Percentiles rank a stretch among this genome's conserved stretches.
Conservation (phyloP, 1,140 invertebrate genomes). For the Drosophila subpulchrella region DNA sequence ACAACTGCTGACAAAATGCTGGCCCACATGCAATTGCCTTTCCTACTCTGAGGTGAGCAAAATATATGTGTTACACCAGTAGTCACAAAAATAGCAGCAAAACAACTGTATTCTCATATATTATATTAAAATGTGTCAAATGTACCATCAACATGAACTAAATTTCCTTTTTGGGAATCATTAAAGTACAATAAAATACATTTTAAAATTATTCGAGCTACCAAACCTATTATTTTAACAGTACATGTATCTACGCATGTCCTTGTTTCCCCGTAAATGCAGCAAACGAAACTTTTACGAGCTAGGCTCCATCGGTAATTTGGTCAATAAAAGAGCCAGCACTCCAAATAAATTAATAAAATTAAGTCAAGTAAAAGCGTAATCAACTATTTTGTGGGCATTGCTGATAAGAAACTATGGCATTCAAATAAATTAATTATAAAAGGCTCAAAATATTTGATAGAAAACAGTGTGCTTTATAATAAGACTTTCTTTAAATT, state of each 20-base stretch:
- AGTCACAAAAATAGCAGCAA: neutral
- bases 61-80: slow-evolving; percentile 6
- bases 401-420: neutral
- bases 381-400: no score
- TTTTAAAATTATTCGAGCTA: neutral
- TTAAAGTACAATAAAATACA: no score
- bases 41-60: neutral
- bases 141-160: no score
- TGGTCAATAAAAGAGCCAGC: neutral
- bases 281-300: neutral
- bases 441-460: neutral
- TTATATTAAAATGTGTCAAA: no score
- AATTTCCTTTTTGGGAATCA: no score
- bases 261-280: neutral
- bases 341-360: neutral
- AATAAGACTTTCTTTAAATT: no score
- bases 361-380: neutral
- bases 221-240: neutral
- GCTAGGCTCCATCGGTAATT: neutral
- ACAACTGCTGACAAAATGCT: slow-evolving; percentile 27
- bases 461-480: no score
- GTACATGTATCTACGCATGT: neutral
- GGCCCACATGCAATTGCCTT: slow-evolving; percentile 41
- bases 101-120: neutral
- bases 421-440: neutral